Percentiles rank a stretch among this genome's conserved stretches.
These are phyloP conservation scores for Myrmophylax atrothorax DNA, from an alignment of 2,113 vertebrate genomes.

Conservation along the genomic window DNA sequence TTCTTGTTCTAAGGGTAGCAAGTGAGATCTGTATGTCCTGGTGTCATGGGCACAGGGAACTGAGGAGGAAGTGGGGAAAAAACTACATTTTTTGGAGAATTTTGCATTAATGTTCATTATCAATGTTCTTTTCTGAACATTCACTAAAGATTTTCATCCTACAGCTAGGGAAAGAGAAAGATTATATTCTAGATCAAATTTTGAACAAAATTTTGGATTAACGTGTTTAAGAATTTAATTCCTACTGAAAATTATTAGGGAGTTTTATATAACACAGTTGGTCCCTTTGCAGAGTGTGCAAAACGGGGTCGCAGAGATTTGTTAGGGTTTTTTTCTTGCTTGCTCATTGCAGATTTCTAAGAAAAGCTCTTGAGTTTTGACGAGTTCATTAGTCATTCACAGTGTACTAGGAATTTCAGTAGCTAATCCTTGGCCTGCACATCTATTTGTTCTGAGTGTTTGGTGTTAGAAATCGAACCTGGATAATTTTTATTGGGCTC, in stretches of 20 bases:
- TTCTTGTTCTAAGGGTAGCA: not conserved
- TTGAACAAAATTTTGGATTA: not conserved
- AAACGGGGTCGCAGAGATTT: not conserved
- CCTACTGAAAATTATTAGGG: not conserved
- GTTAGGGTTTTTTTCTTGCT: not conserved
- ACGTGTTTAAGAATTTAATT: not conserved
- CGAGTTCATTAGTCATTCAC: not conserved
- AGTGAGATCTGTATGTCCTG: not conserved
- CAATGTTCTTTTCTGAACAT: not conserved
- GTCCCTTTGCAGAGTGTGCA: not conserved
- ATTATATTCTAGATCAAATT: not conserved
- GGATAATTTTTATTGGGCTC: not conserved
- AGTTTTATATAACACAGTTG: not conserved
- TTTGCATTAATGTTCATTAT: not conserved
- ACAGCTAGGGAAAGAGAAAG: not conserved
- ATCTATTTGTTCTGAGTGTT: slow-evolving; percentile 40
- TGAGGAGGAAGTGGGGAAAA: not conserved
- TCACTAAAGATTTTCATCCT: not conserved
- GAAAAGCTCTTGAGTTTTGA: slow-evolving; percentile 40
- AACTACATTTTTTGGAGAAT: not conserved
- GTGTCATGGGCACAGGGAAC: not conserved
- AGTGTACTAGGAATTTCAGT: slow-evolving; percentile 35
- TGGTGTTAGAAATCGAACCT: not conserved
- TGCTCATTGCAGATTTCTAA: slow-evolving; percentile 24
- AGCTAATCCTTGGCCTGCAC: slow-evolving; percentile 4